Conservation (phyloP, 2,888 invertebrate genomes). For the Drosophila pseudotakahashii region DNA sequence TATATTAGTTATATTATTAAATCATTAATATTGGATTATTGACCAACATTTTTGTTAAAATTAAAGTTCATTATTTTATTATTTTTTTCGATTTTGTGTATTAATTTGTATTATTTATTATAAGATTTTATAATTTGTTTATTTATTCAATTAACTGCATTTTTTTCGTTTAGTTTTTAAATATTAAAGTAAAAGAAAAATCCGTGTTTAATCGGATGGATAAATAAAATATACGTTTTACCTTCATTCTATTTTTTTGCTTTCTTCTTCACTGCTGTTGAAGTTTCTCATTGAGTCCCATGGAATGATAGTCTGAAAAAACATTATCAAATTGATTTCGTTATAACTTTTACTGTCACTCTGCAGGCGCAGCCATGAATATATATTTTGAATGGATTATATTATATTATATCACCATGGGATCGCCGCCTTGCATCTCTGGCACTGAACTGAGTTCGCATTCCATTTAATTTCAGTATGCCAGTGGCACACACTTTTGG, state of each 20-base stretch:
- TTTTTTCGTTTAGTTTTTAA: too few relatives aligned
- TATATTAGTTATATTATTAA: too few relatives aligned
- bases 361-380: conserved; percentile 1
- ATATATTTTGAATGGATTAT: conserved; percentile 4
- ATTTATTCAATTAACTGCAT: too few relatives aligned
- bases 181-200: too few relatives aligned
- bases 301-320: not conserved
- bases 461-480: conserved; percentile 34
- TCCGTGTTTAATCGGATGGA: not conserved
- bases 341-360: conserved; percentile 2
- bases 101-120: not conserved
- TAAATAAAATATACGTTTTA: not conserved
- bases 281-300: not conserved
- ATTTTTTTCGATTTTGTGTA: too few relatives aligned
- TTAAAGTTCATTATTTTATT: too few relatives aligned
- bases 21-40: too few relatives aligned
- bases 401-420: not conserved
- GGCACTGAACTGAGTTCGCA: conserved; percentile 5
- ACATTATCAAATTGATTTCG: conserved; percentile 4
- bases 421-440: conserved; percentile 16
- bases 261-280: not conserved
- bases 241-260: not conserved
- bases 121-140: not conserved
- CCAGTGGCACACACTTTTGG: conserved; percentile 17
- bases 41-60: too few relatives aligned